phyloP scores from a whole-genome alignment of 2,113 vertebrate genomes.

The Phocoena phocoena region DNA sequence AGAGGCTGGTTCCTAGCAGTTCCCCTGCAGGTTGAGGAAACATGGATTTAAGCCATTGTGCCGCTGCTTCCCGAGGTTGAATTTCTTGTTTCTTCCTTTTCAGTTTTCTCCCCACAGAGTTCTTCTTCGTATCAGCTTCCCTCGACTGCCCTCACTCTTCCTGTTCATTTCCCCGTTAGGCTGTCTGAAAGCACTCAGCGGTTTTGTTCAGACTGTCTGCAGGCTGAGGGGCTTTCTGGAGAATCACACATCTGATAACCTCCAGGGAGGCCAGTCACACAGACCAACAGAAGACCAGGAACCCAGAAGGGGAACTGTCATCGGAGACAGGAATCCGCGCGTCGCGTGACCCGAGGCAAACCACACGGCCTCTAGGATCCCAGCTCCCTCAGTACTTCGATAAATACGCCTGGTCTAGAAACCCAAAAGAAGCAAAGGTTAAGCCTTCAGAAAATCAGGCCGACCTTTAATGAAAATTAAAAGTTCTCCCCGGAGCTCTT shows the following conservation, averaged over 20 bases:
- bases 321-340: neutral
- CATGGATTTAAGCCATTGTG: neutral
- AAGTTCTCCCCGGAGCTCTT: neutral
- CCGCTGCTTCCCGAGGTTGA: neutral
- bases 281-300: neutral
- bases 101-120: neutral
- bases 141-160: neutral
- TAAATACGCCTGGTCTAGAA: neutral
- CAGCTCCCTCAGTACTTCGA: neutral
- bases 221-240: neutral
- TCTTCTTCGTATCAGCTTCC: neutral
- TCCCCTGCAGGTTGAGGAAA: neutral
- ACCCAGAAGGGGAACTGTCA: neutral
- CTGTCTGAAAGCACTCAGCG: neutral
- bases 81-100: neutral
- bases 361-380: neutral
- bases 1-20: neutral
- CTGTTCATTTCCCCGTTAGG: neutral
- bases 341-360: neutral
- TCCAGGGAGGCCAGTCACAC: neutral
- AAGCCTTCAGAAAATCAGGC: constrained; percentile 30
- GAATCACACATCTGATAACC: neutral
- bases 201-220: neutral
- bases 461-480: neutral
- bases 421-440: constrained; percentile 42